phyloP scores from a whole-genome alignment of 2,888 invertebrate genomes.

The Auanema sp. region DNA sequence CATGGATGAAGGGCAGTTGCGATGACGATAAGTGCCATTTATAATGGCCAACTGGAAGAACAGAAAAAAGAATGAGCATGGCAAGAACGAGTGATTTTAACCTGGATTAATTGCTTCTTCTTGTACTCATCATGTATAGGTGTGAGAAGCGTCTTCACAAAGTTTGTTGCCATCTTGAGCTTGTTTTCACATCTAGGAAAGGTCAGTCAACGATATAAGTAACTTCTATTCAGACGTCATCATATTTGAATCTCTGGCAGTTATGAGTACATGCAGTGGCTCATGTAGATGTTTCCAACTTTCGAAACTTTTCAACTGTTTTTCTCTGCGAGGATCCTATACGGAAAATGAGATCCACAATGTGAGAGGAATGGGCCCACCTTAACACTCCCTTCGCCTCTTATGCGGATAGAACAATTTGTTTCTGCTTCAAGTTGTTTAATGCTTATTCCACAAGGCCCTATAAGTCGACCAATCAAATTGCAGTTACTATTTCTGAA shows the following conservation, averaged over 20 bases:
- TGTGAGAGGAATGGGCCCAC: background rate
- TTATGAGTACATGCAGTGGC: constrained; percentile 51
- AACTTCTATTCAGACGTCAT: constrained; percentile 74
- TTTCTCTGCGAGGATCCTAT: constrained; percentile 33
- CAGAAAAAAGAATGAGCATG: too few relatives aligned
- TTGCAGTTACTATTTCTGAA: constrained; percentile 6
- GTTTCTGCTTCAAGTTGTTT: constrained; percentile 46
- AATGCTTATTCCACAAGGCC: constrained; percentile 49
- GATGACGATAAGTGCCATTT: constrained; percentile 78
- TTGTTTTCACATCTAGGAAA: constrained; percentile 78
- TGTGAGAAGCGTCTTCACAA: constrained; percentile 92
- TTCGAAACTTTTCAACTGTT: constrained; percentile 31
- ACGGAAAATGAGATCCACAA: too few relatives aligned
- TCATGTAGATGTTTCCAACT: constrained; percentile 56
- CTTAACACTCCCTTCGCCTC: constrained; percentile 50
- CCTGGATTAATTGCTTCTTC: constrained; percentile 95
- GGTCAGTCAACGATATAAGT: too few relatives aligned
- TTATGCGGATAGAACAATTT: constrained; percentile 42
- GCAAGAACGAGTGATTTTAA: background rate
- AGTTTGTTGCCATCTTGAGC: constrained; percentile 89
- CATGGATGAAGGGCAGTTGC: too few relatives aligned
- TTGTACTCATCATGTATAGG: constrained; percentile 98
- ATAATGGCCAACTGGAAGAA: constrained; percentile 82
- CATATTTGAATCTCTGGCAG: constrained; percentile 34
- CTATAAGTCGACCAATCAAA: constrained; percentile 42